These are phyloP conservation scores for Coecobrya sp. DNA, from an alignment of 2,888 invertebrate genomes.

Conservation along the genomic window DNA sequence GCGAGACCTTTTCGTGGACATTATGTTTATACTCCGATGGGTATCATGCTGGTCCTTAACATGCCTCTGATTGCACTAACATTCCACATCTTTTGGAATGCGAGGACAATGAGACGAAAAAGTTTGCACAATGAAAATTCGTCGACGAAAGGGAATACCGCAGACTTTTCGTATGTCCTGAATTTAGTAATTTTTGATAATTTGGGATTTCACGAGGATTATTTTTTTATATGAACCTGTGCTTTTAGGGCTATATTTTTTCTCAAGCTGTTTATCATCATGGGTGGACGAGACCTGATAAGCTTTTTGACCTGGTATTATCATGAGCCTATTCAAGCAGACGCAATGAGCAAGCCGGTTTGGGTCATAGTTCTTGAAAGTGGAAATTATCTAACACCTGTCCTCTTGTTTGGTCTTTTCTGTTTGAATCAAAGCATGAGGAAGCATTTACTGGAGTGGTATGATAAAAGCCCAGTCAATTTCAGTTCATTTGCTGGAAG, in stretches of 20 bases:
- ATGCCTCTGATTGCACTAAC: neutral
- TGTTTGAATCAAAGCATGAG: neutral
- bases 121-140: neutral
- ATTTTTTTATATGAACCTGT: no score
- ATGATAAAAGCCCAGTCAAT: neutral
- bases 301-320: neutral
- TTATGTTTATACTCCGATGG: slow-evolving; percentile 39
- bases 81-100: neutral
- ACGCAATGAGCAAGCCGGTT: no score
- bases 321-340: neutral
- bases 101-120: neutral
- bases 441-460: neutral
- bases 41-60: neutral
- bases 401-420: neutral
- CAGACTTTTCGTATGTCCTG: no score
- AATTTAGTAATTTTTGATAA: no score
- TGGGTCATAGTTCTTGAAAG: no score
- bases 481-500: no score
- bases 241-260: neutral
- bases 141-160: no score
- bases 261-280: neutral
- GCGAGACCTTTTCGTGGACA: neutral
- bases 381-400: neutral
- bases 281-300: neutral
- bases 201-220: no score